A percentile compares a stretch with the other conserved stretches of the same genome.
Evolutionary conservation across 1,140 invertebrate genomes (phyloP).

Genomic region (Episyrphus balteatus): DNA sequence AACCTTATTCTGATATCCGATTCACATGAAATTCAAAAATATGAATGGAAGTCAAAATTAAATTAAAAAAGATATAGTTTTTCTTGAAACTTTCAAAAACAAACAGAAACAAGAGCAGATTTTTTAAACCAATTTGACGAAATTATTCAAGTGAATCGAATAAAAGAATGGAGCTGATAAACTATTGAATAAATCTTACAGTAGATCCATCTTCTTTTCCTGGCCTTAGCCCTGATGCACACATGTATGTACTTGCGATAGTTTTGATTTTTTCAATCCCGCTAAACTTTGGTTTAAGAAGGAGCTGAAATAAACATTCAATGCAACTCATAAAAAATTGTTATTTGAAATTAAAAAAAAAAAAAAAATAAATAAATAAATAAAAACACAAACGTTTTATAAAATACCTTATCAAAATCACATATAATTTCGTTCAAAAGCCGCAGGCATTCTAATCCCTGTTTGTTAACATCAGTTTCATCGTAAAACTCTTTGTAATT

Average conservation of each 20-base stretch:
- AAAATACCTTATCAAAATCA: slow-evolving; percentile 90
- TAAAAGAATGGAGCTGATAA: no score
- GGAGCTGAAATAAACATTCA: slow-evolving; percentile 41
- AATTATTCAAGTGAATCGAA: no score
- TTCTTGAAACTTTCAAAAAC: no score
- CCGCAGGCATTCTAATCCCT: slow-evolving; percentile 88
- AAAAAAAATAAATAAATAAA: background rate
- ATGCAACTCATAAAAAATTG: background rate
- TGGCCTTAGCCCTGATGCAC: slow-evolving; percentile 83
- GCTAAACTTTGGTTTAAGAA: slow-evolving; percentile 90
- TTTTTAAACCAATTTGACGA: no score
- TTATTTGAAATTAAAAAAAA: background rate
- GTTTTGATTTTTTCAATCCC: slow-evolving; percentile 98
- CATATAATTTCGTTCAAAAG: slow-evolving; percentile 97
- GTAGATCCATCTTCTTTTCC: slow-evolving; percentile 66
- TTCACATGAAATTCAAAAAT: no score
- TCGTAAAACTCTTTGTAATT: slow-evolving; percentile 99
- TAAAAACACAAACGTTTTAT: background rate
- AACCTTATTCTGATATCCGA: no score
- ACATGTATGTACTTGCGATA: slow-evolving; percentile 97
- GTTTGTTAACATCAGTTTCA: slow-evolving; percentile 93
- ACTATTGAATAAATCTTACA: no score
- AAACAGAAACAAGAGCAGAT: no score
- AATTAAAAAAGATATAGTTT: no score
- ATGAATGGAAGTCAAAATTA: no score